A percentile compares a stretch with the other conserved stretches of the same genome.
Conservation (phyloP, 2,888 invertebrate genomes). For the Penaeus monodon region DNA sequence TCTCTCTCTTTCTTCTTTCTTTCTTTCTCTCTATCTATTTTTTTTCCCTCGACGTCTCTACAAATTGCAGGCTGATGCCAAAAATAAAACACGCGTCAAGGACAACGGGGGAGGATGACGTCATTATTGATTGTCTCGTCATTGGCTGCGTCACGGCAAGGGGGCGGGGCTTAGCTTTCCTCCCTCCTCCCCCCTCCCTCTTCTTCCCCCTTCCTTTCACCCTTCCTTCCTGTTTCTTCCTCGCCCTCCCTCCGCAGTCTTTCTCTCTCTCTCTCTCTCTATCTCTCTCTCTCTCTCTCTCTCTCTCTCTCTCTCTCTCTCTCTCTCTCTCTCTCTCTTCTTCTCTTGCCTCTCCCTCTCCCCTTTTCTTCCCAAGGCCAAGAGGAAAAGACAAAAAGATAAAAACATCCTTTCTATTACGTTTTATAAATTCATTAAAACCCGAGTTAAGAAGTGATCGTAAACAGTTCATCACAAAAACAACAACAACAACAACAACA, state of each 20-base stretch:
- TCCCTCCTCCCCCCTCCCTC: background rate
- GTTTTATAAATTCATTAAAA: no score
- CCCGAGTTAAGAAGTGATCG: no score
- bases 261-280: constrained; percentile 9
- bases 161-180: constrained; percentile 27
- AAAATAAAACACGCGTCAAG: constrained; percentile 13
- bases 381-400: no score
- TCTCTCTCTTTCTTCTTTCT: no score
- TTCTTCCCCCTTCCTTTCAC: background rate
- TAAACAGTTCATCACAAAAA: no score
- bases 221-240: background rate
- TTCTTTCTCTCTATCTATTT: no score
- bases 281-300: background rate
- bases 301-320: constrained; percentile 8
- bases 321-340: background rate
- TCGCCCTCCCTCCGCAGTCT: background rate
- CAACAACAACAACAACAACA: no score
- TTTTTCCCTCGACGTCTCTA: background rate
- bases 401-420: no score
- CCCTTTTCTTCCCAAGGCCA: no score
- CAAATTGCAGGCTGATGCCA: constrained; percentile 15
- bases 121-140: constrained; percentile 42
- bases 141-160: constrained; percentile 36
- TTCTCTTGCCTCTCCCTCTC: background rate
- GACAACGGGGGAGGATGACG: constrained; percentile 17